Base-by-base conservation (phyloP, 2,113 vertebrate genomes). In the Ranitomeya variabilis region DNA sequence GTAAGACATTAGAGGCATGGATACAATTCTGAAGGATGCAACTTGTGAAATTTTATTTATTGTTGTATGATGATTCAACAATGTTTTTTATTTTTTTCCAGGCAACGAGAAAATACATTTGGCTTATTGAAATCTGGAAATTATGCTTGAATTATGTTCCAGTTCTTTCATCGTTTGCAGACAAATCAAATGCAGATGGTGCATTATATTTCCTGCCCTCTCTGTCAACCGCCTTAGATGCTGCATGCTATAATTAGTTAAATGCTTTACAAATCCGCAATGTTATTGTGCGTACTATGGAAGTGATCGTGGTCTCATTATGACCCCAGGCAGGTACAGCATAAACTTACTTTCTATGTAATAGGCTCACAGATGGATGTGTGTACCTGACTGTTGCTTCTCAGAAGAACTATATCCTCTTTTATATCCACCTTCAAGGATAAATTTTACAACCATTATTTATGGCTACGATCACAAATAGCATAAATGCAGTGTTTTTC, bases 131-230 rank as follows among this genome's bases (percentile, higher is more conserved):
- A 83, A 83, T 83, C 62, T 67, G 81, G 21, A 83, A 83, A 83
- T 83, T 66, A 83, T 67, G 81, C 62, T 67, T 83, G 62, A 83
- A 83, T 83, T 69, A 83, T n/a, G 18, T 83, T 69, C 81, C 62
- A 83, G 81, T 51, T n/a, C 64, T 69, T 83, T 69, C 64, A 54
- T 83, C 21, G 62, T 54, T 69, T 37, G 54, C 10, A 69, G 21
- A 54, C 81, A 83, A 83, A 83, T 83, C 37, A 83, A 66, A 69
- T 83, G n/a, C 81, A 83, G 81, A 83, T 83, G 81, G 81, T 67
- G 54, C 62, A 83, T 69, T 83, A 52, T 83, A 67, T 83, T 83
- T 12, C 62, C 37, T 69, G 62, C 64, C 37, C 81, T 64, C 45
- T 45, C 62, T 21, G 37, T 83, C 62, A 83, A 67, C 81, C 26